Evolutionary conservation across 2,113 vertebrate genomes (phyloP).

Genomic region (Melanerpes aurifrons): DNA sequence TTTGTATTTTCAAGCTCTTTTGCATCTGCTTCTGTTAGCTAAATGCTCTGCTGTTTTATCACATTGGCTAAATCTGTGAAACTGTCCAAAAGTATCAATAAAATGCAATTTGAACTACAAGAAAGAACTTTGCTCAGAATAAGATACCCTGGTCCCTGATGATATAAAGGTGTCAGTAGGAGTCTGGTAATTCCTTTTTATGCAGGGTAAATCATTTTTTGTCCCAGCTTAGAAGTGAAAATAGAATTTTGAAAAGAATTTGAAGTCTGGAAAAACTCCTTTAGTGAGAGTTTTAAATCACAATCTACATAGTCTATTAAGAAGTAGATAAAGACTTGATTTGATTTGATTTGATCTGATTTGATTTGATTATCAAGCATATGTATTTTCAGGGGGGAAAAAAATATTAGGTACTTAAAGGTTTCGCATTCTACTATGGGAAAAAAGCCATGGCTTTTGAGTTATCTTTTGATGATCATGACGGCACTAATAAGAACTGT

Average conservation of each 20-base stretch:
- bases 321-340: not conserved
- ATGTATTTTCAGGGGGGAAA: not conserved
- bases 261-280: not conserved
- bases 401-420: not conserved
- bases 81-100: not conserved
- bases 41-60: not conserved
- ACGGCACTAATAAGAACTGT: not conserved
- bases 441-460: not conserved
- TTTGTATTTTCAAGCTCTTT: not conserved
- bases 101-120: not conserved
- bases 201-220: not conserved
- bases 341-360: not conserved
- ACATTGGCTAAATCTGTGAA: not conserved
- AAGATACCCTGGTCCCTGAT: not conserved
- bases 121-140: not conserved
- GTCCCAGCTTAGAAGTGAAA: not conserved
- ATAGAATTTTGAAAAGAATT: not conserved
- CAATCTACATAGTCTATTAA: not conserved
- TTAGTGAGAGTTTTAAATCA: not conserved
- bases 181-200: not conserved
- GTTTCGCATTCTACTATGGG: not conserved
- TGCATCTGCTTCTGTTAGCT: not conserved
- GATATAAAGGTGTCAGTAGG: not conserved
- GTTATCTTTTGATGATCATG: not conserved
- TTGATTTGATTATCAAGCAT: not conserved